phyloP scores from a whole-genome alignment of 2,888 invertebrate genomes.

The Orthonevra nobilis region DNA sequence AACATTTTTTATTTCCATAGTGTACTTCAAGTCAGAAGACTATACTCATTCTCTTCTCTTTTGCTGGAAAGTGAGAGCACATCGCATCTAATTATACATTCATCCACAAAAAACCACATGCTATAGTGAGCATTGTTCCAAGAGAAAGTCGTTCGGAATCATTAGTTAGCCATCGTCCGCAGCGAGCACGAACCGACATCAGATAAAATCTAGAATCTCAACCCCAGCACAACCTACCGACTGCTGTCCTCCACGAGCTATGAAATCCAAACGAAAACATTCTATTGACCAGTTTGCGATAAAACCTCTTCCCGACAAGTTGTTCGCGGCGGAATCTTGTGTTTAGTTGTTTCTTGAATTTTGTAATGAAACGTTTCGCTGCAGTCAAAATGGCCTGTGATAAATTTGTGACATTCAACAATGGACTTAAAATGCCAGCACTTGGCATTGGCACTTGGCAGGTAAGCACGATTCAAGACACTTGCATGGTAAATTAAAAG shows the following conservation, averaged over 20 bases:
- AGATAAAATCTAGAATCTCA: not conserved
- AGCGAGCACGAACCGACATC: too few species aligned
- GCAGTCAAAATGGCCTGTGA: constrained; percentile 73
- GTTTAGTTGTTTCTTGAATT: not conserved
- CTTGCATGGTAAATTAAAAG: not conserved
- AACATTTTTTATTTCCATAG: too few species aligned
- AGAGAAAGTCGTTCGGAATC: too few species aligned
- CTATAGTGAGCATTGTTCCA: too few species aligned
- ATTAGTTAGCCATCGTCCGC: too few species aligned
- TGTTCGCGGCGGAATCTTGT: not conserved
- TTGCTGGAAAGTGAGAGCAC: too few species aligned
- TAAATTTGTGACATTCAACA: constrained; percentile 78
- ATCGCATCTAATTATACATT: too few species aligned
- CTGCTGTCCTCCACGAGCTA: too few species aligned
- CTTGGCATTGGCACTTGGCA: constrained; percentile 91
- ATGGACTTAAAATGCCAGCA: constrained; percentile 85
- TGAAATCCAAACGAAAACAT: not conserved
- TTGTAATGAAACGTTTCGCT: constrained; percentile 35
- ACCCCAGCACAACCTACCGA: too few species aligned
- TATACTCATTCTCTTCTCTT: too few species aligned
- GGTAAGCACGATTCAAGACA: constrained; percentile 80
- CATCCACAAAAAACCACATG: too few species aligned
- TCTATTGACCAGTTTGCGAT: constrained; percentile 21
- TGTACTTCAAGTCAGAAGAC: too few species aligned
- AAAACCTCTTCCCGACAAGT: constrained; percentile 27